Evolutionary conservation across 1,140 invertebrate species (phyloP), one percentile per base, ranked within the genome.

Genomic region (Phymorhynchus buccinoides): DNA sequence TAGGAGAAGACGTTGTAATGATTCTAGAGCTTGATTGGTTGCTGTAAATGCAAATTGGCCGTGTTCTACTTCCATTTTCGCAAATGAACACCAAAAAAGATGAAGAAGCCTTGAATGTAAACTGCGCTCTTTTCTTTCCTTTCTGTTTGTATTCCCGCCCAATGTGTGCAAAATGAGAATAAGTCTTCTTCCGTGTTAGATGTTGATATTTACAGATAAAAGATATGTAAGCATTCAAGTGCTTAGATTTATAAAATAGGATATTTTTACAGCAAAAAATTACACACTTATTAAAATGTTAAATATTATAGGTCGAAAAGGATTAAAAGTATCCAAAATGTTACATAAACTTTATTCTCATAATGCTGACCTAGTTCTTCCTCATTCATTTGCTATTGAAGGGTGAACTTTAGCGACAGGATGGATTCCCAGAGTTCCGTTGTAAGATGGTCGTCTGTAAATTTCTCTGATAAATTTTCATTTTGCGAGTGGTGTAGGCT

Each of bases 361-460:
- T 75, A 75, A 37, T 75, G 73, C 30, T 75, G 73, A 75, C 73
- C 73, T 41, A 75, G 3, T 37, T 75, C 37, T 62, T 27, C n/a
- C n/a, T 27, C 22, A 18, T 75, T 75, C 37, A 71, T 37, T 71
- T 75, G 73, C 35, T 22, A 62, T 73, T 35, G 32, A 41, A 39
- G 32, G 77, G 77, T 30, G 42, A 71, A 35, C 62, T 71, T 71
- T 71, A 83, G 81, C 66, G 66, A 68, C n/a, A 71, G 41, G 27
- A 83, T 71, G 81, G 81, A n/a, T 66, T 83, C 81, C 81, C 81
- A 83, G 81, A 71, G 81, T 83, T 83, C 81, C 81, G 81, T 83
- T 83, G 81, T 83, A 83, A 83, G 22, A 83, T 83, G 81, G 81
- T 83, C 81, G 81, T 83, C 81, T 83, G 81, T 83, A 42, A 79